Evolutionary conservation across 1,140 invertebrate species (phyloP).

Genomic region (Listronotus bonariensis): DNA sequence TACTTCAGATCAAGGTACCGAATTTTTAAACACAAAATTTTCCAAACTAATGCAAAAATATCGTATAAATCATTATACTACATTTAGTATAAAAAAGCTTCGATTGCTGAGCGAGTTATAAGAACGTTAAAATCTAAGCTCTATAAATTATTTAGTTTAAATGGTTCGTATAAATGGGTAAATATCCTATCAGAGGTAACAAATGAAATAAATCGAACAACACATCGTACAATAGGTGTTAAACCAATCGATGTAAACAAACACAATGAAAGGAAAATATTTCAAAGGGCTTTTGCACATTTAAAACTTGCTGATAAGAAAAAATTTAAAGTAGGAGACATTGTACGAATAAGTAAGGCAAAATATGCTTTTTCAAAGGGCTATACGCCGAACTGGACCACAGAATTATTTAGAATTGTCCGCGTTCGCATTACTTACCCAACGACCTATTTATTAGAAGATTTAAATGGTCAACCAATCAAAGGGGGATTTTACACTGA

Average conservation of each 20-base stretch:
- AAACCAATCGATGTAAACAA: too few species aligned
- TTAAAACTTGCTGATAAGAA: too few species aligned
- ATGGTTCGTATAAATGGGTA: neutral
- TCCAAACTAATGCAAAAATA: too few species aligned
- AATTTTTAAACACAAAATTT: too few species aligned
- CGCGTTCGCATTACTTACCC: slow-evolving; percentile 49
- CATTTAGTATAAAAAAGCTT: too few species aligned
- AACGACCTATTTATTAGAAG: slow-evolving; percentile 49
- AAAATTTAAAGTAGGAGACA: too few species aligned
- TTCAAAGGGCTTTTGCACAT: too few species aligned
- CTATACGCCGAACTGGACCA: slow-evolving; percentile 15
- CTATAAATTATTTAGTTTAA: slow-evolving; percentile 2
- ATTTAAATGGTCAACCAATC: slow-evolving; percentile 45
- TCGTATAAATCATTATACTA: too few species aligned
- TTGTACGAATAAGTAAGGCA: too few species aligned
- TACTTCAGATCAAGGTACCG: too few species aligned
- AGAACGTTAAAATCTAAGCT: slow-evolving; percentile 4
- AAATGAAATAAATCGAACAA: slow-evolving; percentile 54
- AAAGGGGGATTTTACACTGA: slow-evolving; percentile 52
- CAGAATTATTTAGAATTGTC: slow-evolving; percentile 53
- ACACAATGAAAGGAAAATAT: too few species aligned
- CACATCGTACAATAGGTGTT: neutral
- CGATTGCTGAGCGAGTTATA: slow-evolving; percentile 1
- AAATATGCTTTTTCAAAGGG: too few species aligned
- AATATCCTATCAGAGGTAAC: neutral